Base-by-base conservation (phyloP, 2,888 invertebrate species). In the Yponomeuta cagnagella region DNA sequence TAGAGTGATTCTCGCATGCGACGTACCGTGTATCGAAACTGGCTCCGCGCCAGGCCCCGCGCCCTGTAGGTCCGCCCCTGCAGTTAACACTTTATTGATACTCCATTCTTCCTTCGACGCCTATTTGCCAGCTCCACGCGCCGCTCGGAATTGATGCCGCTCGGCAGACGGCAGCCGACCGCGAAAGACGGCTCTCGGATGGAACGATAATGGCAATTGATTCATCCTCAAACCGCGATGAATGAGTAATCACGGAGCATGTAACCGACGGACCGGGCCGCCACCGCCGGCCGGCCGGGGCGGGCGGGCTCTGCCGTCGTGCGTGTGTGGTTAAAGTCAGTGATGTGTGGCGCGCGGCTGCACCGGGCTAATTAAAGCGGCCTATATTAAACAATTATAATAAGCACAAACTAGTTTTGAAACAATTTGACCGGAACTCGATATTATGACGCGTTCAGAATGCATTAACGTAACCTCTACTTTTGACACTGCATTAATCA, bases 11-110 rank as follows among this genome's bases (percentile, higher is more conserved):
- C 43, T 43, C 52, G 52, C 12, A 58, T 58, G 15, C 15, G 52
- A 58, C 6, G 52, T 58, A 8, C 12, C 15, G 15, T 58, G 52
- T 58, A 58, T 58, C 52, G 52, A 15, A 58, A 15, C 52, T 58
- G 52, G 52, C 52, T 15, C 15, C 33, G 31, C 65, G 65, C 65
- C 33, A 31, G 33, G 30, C 65, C 65, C 65, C 30, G 30, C 65
- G 31, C 30, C 65, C 33, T n/a, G 65, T 12, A 15, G 52, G 52
- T 58, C 9, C 52, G 52, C 52, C 52, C 52, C 52, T 15, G 52
- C 52, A 58, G 52, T 58, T 58, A 58, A 58, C 52, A 58, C 52
- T 58, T 58, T 58, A 58, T 58, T 58, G 52, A 58, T 58, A 58
- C 52, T 58, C 52, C 52, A 58, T 58, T 58, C 52, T 58, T 58